Base-by-base conservation (phyloP, 2,888 invertebrate genomes). In the Galeopsomyia nigrocyanea region DNA sequence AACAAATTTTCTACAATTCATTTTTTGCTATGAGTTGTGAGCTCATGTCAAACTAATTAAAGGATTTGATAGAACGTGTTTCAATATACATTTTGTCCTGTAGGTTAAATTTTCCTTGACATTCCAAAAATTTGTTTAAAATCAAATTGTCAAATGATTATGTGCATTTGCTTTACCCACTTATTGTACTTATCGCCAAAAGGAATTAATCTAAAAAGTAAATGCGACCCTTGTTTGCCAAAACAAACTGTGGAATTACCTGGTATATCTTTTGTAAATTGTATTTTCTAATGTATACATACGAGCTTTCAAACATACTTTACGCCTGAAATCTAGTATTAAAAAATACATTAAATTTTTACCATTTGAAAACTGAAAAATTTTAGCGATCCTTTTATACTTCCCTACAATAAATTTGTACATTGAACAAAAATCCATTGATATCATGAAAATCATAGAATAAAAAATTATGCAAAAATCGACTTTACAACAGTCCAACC, bases 261-360 rank as follows among this genome's bases (percentile, higher is more conserved):
- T 39, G 39, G 39, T 64, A 73, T 68, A 68, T 68, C 61, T 68
- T 68, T 73, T 73, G 73, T 73, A 73, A 68, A 65, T 17, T 9
- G 58, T 46, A 31, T 39, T 63, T 58, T 57, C 50, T 39, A 39
- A 57, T 56, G 22, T 56, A n/a, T 49, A 55, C 21, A 62, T n/a
- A 39, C 13, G 67, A 71, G 51, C 56, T 72, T 67, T 63, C 17
- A 17, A 62, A 50, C 50, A 53, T 6, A 55, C 46, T 10, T 64
- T 39, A 50, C 62, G 51, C 26, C 47, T 53, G 51, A 57, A 14
- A 64, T 14, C 51, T 63, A 72, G 63, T 72, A 67, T 72, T 72
- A 63, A 50, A 65, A 63, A 57, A 72, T 68, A 53, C 58, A 72
- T 68, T 10, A 63, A 56, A 63, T 72, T 67, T 72, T 72, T 72